These are phyloP conservation scores for Yasuhikotakia modesta DNA, from an alignment of 2,797 vertebrate genomes.

Conservation along the genomic window DNA sequence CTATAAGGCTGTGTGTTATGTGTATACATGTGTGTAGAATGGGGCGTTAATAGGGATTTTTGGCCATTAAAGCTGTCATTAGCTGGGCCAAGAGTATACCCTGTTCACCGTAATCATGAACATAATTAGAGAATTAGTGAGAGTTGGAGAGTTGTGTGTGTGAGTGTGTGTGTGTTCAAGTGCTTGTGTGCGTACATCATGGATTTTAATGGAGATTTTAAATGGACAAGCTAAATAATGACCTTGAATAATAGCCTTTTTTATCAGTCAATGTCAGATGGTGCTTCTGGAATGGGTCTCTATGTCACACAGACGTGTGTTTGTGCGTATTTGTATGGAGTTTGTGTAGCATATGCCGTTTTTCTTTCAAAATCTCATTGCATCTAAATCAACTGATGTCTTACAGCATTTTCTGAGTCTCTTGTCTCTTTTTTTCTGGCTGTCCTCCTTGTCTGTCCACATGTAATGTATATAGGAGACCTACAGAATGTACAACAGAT, in stretches of 20 bases:
- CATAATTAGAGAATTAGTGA: conserved; percentile 61
- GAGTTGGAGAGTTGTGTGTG: conserved; percentile 40
- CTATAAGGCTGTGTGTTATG: conserved; percentile 11
- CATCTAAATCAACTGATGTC: conserved; percentile 48
- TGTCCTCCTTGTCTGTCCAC: not conserved
- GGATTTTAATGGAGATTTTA: conserved; percentile 56
- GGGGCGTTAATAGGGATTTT: conserved; percentile 51
- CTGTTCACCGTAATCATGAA: conserved; percentile 62
- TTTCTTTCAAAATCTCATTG: conserved; percentile 26
- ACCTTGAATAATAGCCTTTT: conserved; percentile 57
- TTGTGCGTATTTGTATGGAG: conserved; percentile 38
- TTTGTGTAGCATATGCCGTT: conserved; percentile 3
- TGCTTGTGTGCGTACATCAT: not conserved
- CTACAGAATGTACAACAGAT: conserved; percentile 17
- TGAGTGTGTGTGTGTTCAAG: conserved; percentile 2
- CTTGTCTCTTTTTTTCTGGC: not conserved
- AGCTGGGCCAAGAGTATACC: conserved; percentile 49
- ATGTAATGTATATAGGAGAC: conserved; percentile 40
- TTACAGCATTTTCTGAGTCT: conserved; percentile 23
- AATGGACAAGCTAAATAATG: conserved; percentile 61
- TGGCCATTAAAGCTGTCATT: conserved; percentile 60
- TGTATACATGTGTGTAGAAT: conserved; percentile 26
- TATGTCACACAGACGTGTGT: conserved; percentile 18
- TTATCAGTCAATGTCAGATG: conserved; percentile 59
- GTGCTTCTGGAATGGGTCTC: conserved; percentile 27